These are phyloP conservation scores for Diogma glabrata DNA, from an alignment of 2,888 invertebrate genomes.

Conservation along the genomic window DNA sequence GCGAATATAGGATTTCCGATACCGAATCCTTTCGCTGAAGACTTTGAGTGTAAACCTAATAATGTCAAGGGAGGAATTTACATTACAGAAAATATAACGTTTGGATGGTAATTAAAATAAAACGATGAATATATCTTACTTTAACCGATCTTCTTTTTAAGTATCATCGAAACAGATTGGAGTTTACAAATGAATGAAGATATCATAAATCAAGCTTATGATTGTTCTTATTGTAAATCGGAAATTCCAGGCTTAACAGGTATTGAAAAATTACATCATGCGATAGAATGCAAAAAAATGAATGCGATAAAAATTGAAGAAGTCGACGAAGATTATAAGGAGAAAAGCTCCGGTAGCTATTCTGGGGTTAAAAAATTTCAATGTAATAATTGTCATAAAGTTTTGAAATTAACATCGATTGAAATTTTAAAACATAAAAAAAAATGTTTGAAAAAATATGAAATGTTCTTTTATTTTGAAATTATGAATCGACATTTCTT, in stretches of 20 bases:
- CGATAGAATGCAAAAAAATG: slow-evolving; percentile 24
- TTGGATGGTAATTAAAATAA: slow-evolving; percentile 62
- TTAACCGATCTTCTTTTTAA: slow-evolving; percentile 27
- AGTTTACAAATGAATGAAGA: slow-evolving; percentile 48
- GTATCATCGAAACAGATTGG: slow-evolving; percentile 57
- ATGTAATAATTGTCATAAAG: slow-evolving; percentile 60
- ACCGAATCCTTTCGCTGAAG: slow-evolving; percentile 61
- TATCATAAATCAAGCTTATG: slow-evolving; percentile 52
- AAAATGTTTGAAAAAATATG: too few relatives aligned
- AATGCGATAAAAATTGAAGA: slow-evolving; percentile 25
- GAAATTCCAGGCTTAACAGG: slow-evolving; percentile 46
- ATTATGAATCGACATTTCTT: too few relatives aligned
- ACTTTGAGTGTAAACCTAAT: slow-evolving; percentile 48
- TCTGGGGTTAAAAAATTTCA: slow-evolving; percentile 49
- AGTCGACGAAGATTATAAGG: slow-evolving; percentile 14
- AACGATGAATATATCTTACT: slow-evolving; percentile 26
- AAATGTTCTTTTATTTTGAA: too few relatives aligned
- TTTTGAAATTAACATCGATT: slow-evolving; percentile 59
- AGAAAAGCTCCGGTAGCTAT: background rate
- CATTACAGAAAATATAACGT: slow-evolving; percentile 72
- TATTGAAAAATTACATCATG: slow-evolving; percentile 64
- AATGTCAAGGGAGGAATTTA: slow-evolving; percentile 68
- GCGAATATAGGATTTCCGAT: slow-evolving; percentile 29
- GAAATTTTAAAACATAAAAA: slow-evolving; percentile 81
- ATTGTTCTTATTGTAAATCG: slow-evolving; percentile 57